These are phyloP conservation scores for Ochotona curzoniae DNA, from an alignment of 2,113 vertebrate species.

Conservation along the genomic window DNA sequence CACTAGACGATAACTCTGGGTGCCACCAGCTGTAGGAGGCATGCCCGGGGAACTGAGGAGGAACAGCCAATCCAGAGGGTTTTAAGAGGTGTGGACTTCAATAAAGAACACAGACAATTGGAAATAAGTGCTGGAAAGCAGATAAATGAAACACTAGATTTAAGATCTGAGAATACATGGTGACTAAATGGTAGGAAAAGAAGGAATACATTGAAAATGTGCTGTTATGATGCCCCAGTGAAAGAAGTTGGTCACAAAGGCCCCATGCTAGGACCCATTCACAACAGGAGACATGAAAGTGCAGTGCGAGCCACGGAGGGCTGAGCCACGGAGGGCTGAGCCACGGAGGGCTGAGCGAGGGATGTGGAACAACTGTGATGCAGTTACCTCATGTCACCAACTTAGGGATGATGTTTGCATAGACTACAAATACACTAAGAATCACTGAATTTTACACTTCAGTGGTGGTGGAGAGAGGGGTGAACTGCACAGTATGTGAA, in stretches of 20 bases:
- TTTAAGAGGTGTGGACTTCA: not conserved
- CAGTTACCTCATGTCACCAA: constrained; percentile 17
- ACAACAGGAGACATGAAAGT: not conserved
- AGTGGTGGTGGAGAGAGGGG: not conserved
- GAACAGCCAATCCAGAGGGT: not conserved
- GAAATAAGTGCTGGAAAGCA: constrained; percentile 19
- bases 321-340: too few relatives aligned
- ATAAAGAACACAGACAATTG: not conserved
- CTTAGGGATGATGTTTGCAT: not conserved
- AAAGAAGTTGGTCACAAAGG: not conserved
- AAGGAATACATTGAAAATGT: not conserved
- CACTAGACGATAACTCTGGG: not conserved
- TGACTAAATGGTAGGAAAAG: not conserved
- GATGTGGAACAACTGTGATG: not conserved
- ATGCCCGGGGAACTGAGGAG: not conserved
- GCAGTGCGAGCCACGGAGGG: too few relatives aligned
- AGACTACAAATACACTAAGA: not conserved
- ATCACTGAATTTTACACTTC: not conserved
- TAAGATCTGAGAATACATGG: constrained; percentile 4
- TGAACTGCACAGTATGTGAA: not conserved
- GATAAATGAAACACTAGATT: constrained; percentile 13
- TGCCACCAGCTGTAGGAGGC: not conserved
- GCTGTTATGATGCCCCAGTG: not conserved
- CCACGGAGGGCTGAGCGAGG: not conserved
- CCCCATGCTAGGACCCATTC: not conserved